These are phyloP conservation scores for Apteryx mantelli DNA, from an alignment of 2,113 vertebrate genomes.

Conservation along the genomic window DNA sequence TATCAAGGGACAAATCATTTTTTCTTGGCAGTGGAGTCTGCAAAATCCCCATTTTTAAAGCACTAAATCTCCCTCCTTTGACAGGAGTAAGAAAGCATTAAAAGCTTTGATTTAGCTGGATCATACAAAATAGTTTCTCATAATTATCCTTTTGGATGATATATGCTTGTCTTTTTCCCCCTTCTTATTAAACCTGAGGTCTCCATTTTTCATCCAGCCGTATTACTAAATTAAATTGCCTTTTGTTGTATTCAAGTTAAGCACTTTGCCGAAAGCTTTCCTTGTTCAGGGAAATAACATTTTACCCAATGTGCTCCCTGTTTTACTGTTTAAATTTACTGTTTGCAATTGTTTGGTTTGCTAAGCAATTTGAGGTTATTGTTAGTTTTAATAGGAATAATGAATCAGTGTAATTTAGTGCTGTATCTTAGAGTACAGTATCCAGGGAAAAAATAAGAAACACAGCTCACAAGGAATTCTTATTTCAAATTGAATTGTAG, in stretches of 20 bases:
- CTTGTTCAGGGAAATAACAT: constrained; percentile 79
- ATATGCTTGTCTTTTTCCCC: constrained; percentile 82
- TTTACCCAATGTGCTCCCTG: constrained; percentile 72
- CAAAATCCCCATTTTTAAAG: constrained; percentile 88
- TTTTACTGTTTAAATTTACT: constrained; percentile 78
- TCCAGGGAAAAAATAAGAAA: not conserved
- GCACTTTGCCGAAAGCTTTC: constrained; percentile 80
- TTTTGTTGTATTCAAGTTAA: constrained; percentile 85
- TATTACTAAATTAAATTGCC: constrained; percentile 88
- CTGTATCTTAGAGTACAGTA: constrained; percentile 55
- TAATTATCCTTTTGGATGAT: constrained; percentile 89
- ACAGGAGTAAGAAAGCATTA: constrained; percentile 88
- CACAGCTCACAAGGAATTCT: constrained; percentile 35
- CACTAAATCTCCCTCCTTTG: constrained; percentile 84
- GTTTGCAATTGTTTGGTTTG: constrained; percentile 77
- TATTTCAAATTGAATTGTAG: constrained; percentile 55
- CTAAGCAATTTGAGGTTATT: constrained; percentile 76
- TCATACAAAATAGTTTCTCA: constrained; percentile 88
- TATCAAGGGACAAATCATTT: constrained; percentile 88
- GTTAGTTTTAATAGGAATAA: constrained; percentile 84
- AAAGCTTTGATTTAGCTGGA: constrained; percentile 88
- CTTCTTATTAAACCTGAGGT: constrained; percentile 86
- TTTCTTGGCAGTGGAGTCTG: constrained; percentile 86
- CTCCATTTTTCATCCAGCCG: constrained; percentile 85
- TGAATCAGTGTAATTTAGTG: constrained; percentile 79